A percentile compares a stretch with the other conserved stretches of the same genome.
These are phyloP conservation scores for Nipponia nippon DNA, from an alignment of 2,113 vertebrate genomes.

Conservation along the genomic window DNA sequence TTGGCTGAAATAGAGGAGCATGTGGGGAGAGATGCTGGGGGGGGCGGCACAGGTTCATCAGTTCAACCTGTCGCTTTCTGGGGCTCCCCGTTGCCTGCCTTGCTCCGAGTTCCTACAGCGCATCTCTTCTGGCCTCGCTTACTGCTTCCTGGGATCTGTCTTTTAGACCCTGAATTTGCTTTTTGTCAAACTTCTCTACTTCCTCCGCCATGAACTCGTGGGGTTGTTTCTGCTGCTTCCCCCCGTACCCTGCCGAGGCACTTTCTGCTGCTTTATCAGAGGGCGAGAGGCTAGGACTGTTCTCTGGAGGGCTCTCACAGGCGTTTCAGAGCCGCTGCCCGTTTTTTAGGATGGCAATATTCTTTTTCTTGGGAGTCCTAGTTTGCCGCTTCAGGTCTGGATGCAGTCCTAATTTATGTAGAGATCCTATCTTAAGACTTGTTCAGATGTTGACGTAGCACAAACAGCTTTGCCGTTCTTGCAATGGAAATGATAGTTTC, in stretches of 20 bases:
- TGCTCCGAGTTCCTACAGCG: neutral
- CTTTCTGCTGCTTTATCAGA: neutral
- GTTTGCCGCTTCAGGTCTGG: neutral
- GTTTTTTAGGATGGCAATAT: neutral
- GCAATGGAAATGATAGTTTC: neutral
- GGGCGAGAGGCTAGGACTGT: neutral
- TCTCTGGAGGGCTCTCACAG: neutral
- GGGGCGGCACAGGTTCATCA: neutral
- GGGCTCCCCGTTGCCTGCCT: neutral
- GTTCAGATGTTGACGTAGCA: neutral
- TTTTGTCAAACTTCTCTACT: neutral
- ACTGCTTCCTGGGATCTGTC: neutral
- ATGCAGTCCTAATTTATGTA: neutral
- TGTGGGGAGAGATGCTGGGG: neutral
- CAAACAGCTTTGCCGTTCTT: neutral
- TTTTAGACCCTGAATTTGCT: neutral
- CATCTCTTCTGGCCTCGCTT: neutral
- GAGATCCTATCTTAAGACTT: neutral
- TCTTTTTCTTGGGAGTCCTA: neutral
- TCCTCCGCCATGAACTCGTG: neutral
- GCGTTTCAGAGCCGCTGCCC: neutral
- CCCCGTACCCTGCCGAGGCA: accelerated
- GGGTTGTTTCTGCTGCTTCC: neutral
- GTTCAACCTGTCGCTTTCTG: neutral
- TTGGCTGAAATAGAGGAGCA: neutral